Conservation (phyloP, 2,797 vertebrate species). For the Margarornis squamiger region DNA sequence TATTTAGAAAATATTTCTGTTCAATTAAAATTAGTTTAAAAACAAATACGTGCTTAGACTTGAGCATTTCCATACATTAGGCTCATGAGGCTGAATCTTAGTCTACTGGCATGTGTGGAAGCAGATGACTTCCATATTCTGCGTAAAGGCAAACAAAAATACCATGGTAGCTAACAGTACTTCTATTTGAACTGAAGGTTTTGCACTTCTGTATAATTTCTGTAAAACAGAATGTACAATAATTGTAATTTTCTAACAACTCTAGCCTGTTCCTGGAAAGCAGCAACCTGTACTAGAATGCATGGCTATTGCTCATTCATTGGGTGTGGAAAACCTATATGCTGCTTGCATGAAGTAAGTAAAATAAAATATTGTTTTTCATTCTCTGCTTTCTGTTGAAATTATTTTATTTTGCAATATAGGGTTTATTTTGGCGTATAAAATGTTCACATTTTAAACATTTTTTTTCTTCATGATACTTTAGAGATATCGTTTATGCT, state of each 20-base stretch:
- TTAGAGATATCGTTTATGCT: neutral
- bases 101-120: neutral
- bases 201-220: neutral
- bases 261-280: constrained; percentile 85
- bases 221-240: neutral
- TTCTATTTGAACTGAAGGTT: neutral
- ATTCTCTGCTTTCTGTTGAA: constrained; percentile 11
- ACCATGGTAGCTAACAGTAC: neutral
- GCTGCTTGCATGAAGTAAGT: constrained; percentile 88
- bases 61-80: neutral
- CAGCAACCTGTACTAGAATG: constrained; percentile 88
- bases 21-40: neutral
- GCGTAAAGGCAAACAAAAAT: neutral
- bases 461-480: neutral
- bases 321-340: constrained; percentile 86
- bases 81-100: neutral
- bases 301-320: constrained; percentile 86
- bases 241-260: constrained; percentile 57
- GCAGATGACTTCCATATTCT: neutral
- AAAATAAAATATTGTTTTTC: constrained; percentile 9
- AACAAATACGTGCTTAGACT: neutral
- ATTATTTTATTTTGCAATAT: neutral
- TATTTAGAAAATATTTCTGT: neutral
- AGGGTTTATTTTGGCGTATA: neutral
- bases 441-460: neutral